Evolutionary conservation across 2,113 vertebrate species (phyloP).

Genomic region (Hemichromis elongatus): DNA sequence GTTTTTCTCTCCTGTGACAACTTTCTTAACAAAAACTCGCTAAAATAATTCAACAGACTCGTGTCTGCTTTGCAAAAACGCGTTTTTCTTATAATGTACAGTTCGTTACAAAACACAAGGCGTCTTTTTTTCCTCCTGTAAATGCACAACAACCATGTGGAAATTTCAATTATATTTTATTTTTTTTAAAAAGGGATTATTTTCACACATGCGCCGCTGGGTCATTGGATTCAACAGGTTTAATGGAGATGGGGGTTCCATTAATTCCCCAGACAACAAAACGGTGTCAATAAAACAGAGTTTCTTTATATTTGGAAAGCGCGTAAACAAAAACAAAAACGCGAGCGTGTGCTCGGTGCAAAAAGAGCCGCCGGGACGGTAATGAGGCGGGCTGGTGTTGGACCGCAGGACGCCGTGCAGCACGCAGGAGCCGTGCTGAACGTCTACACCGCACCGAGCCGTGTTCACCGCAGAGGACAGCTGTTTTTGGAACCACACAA

Average conservation of each 20-base stretch:
- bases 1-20: neutral
- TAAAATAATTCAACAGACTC: neutral
- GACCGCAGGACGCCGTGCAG: slow-evolving; percentile 58
- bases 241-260: neutral
- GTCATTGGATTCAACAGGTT: neutral
- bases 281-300: neutral
- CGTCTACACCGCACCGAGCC: slow-evolving; percentile 52
- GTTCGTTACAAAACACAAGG: neutral
- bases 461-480: slow-evolving; percentile 33
- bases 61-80: neutral
- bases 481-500: slow-evolving; percentile 30
- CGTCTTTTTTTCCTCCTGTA: neutral
- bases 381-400: slow-evolving; percentile 40
- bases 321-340: neutral
- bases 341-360: slow-evolving; percentile 4
- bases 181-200: neutral
- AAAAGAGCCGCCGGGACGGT: slow-evolving; percentile 3
- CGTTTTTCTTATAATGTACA: neutral
- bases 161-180: neutral
- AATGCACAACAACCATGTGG: neutral
- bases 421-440: slow-evolving; percentile 30
- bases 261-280: neutral
- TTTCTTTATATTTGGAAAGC: neutral
- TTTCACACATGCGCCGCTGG: neutral
- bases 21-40: neutral